Evolutionary conservation across 2,113 vertebrate genomes (phyloP).

Genomic region (Xiphophorus couchianus): DNA sequence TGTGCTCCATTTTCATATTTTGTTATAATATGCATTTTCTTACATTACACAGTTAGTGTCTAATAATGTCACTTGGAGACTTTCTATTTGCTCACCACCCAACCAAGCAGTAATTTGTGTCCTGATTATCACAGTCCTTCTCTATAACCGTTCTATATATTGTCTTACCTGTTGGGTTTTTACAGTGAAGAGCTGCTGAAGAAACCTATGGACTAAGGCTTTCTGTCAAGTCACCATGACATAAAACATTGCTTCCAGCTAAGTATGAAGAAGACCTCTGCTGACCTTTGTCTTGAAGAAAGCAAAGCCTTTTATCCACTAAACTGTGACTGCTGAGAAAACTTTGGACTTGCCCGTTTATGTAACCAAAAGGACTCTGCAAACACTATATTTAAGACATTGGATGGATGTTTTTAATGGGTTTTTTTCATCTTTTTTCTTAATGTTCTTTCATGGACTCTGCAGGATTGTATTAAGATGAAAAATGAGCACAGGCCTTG

Average conservation of each 20-base stretch:
- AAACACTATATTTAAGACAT: slow-evolving; percentile 29
- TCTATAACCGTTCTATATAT: slow-evolving; percentile 3
- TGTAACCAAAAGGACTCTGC: slow-evolving; percentile 18
- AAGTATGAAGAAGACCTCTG: not conserved
- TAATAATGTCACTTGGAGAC: slow-evolving; percentile 62
- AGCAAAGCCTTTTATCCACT: slow-evolving; percentile 15
- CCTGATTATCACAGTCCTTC: slow-evolving; percentile 33
- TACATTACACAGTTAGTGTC: slow-evolving; percentile 32
- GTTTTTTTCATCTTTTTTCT: slow-evolving; percentile 16
- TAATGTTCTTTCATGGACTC: slow-evolving; percentile 35
- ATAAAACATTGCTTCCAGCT: not conserved
- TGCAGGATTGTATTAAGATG: slow-evolving; percentile 24
- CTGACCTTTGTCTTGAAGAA: not conserved
- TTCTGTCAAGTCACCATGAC: slow-evolving; percentile 11
- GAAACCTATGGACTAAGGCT: slow-evolving; percentile 13
- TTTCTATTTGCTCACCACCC: slow-evolving; percentile 61
- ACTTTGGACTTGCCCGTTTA: slow-evolving; percentile 1
- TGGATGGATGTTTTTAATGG: slow-evolving; percentile 11
- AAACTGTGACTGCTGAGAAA: slow-evolving; percentile 32
- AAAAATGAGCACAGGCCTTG: slow-evolving; percentile 40
- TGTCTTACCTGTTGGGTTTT: slow-evolving; percentile 18
- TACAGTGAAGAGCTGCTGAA: slow-evolving; percentile 15
- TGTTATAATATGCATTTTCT: slow-evolving; percentile 18
- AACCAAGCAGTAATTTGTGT: slow-evolving; percentile 6
- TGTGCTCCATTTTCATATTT: slow-evolving; percentile 2